These are phyloP conservation scores for Zapornia atra DNA, from an alignment of 2,113 vertebrate species.

Conservation along the genomic window DNA sequence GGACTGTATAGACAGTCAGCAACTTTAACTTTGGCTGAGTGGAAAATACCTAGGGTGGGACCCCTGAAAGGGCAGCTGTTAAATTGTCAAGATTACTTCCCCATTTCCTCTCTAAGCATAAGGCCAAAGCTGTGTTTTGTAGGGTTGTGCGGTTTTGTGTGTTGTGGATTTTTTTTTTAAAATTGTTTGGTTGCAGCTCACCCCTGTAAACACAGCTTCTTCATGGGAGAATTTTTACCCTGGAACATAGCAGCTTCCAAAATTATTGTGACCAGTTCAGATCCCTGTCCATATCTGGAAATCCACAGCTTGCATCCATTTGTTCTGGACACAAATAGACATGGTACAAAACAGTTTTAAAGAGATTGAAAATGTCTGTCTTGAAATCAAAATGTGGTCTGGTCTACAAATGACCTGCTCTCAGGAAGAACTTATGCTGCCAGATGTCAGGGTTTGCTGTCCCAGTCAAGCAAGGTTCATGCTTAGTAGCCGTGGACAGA, in stretches of 20 bases:
- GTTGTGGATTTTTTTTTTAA: too few relatives aligned
- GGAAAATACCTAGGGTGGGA: neutral
- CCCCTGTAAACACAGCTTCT: neutral
- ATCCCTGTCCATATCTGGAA: neutral
- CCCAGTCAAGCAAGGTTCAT: neutral
- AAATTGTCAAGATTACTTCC: neutral
- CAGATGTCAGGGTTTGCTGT: neutral
- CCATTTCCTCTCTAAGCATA: neutral
- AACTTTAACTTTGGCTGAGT: neutral
- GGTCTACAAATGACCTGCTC: neutral
- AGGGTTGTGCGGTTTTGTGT: neutral
- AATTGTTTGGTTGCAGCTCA: neutral
- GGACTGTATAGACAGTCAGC: neutral
- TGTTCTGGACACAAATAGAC: neutral
- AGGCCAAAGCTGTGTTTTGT: neutral
- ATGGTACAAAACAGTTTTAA: neutral
- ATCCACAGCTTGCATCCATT: neutral
- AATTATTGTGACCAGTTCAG: neutral
- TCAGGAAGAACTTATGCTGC: neutral
- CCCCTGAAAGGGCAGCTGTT: neutral
- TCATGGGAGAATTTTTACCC: neutral
- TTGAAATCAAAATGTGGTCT: neutral
- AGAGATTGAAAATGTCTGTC: neutral
- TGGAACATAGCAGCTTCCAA: rapidly evolving
- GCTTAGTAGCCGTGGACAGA: neutral